Evolutionary conservation across 2,888 invertebrate species (phyloP).

Genomic region (Lomographa bimaculata): DNA sequence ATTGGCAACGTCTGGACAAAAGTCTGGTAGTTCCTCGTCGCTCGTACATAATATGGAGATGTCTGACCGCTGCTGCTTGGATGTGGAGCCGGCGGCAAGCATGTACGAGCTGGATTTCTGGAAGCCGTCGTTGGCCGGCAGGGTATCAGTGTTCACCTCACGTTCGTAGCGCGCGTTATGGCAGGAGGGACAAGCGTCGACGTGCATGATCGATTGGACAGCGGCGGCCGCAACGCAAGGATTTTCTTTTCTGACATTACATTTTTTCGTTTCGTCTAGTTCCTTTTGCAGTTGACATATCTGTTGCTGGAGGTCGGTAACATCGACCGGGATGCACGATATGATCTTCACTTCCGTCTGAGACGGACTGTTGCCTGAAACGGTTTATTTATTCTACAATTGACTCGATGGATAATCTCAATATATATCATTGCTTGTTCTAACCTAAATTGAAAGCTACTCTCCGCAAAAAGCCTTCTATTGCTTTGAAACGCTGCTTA

Average conservation of each 20-base stretch:
- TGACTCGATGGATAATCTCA: background rate
- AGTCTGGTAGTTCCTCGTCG: too few species aligned
- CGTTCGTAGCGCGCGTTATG: too few species aligned
- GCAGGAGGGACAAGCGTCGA: too few species aligned
- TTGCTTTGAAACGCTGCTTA: constrained; percentile 61
- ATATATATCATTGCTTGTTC: background rate
- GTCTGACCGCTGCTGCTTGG: too few species aligned
- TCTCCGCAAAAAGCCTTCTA: constrained; percentile 66
- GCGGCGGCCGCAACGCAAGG: too few species aligned
- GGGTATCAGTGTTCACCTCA: too few species aligned
- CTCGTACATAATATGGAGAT: background rate
- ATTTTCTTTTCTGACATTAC: background rate
- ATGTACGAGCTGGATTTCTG: too few species aligned
- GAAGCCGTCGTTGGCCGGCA: too few species aligned
- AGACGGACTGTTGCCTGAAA: constrained; percentile 69
- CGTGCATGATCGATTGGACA: too few species aligned
- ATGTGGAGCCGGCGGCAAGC: too few species aligned
- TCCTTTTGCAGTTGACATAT: constrained; percentile 60
- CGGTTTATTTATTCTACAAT: background rate
- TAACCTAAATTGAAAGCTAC: constrained; percentile 69
- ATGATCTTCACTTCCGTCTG: constrained; percentile 77
- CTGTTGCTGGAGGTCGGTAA: constrained; percentile 70
- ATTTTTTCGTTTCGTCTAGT: constrained; percentile 31
- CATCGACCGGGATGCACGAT: constrained; percentile 77
- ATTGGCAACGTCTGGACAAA: background rate